Evolutionary conservation across 2,113 vertebrate genomes (phyloP).

Genomic region (Morone saxatilis): DNA sequence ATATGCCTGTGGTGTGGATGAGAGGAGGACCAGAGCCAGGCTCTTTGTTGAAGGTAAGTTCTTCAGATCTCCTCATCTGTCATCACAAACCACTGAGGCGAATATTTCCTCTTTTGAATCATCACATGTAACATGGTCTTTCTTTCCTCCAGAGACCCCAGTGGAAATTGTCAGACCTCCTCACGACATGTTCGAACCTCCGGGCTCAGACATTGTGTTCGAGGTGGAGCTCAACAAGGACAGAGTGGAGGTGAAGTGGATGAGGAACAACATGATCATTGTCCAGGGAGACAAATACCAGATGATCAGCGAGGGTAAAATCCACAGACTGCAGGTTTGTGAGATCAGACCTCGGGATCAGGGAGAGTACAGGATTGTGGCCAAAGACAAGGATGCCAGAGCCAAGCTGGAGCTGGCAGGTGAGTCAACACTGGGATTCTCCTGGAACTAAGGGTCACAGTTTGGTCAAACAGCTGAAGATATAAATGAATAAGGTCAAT

Average conservation of each 20-base stretch:
- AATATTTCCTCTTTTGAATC: neutral
- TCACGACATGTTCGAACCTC: conserved; percentile 92
- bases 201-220: conserved; percentile 92
- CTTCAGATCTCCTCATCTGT: neutral
- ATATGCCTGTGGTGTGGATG: conserved; percentile 97
- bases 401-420: conserved; percentile 98
- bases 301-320: conserved; percentile 98
- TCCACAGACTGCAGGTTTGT: conserved; percentile 95
- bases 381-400: conserved; percentile 97
- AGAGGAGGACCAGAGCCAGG: conserved; percentile 93
- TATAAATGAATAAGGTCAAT: too few relatives aligned
- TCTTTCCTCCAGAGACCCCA: conserved; percentile 90
- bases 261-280: conserved; percentile 98
- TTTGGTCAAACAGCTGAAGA: neutral
- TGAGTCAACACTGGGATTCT: conserved; percentile 64
- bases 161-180: conserved; percentile 97
- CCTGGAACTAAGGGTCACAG: neutral
- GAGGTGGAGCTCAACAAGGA: conserved; percentile 97
- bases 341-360: conserved; percentile 96
- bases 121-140: neutral
- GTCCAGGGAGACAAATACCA: conserved; percentile 98
- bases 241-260: conserved; percentile 96
- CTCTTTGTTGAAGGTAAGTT: conserved; percentile 95
- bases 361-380: conserved; percentile 96
- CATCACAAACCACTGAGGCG: neutral